Evolutionary conservation across 2,113 vertebrate genomes (phyloP).

Genomic region (Pterophyllum scalare): DNA sequence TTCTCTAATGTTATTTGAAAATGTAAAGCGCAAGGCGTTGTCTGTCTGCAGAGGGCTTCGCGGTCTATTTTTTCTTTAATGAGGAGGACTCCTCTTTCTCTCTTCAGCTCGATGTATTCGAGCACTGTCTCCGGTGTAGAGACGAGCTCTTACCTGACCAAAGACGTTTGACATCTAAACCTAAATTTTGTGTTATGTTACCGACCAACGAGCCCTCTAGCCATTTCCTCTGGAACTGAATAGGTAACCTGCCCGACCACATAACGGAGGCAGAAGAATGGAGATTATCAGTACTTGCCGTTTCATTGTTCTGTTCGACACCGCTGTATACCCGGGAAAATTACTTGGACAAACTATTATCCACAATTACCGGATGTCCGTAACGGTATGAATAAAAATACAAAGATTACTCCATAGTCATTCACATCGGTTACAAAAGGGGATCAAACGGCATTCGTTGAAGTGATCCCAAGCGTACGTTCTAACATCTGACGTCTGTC

Average conservation of each 20-base stretch:
- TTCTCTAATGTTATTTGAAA: conserved; percentile 81
- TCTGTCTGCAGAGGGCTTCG: conserved; percentile 79
- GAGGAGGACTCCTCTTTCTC: conserved; percentile 68
- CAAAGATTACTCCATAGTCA: accelerated
- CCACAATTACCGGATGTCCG: neutral
- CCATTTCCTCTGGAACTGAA: conserved; percentile 80
- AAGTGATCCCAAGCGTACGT: conserved; percentile 21
- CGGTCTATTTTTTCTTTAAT: conserved; percentile 83
- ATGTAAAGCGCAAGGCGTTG: conserved; percentile 75
- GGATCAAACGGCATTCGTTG: neutral
- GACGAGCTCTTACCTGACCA: conserved; percentile 72
- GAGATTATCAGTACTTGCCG: conserved; percentile 67
- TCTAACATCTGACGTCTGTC: conserved; percentile 16
- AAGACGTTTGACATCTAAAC: conserved; percentile 73
- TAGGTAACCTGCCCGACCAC: conserved; percentile 68
- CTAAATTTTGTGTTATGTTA: conserved; percentile 79
- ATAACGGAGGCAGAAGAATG: conserved; percentile 22
- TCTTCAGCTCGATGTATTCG: conserved; percentile 77
- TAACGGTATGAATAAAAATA: neutral
- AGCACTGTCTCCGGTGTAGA: conserved; percentile 73
- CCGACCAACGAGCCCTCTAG: conserved; percentile 80
- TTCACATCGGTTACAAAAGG: neutral
- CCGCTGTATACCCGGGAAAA: neutral
- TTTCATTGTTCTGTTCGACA: conserved; percentile 63
- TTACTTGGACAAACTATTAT: neutral